Evolutionary conservation across 2,888 invertebrate genomes (phyloP), one percentile per base, ranked within the genome.

Genomic region (Lypha dubia): DNA sequence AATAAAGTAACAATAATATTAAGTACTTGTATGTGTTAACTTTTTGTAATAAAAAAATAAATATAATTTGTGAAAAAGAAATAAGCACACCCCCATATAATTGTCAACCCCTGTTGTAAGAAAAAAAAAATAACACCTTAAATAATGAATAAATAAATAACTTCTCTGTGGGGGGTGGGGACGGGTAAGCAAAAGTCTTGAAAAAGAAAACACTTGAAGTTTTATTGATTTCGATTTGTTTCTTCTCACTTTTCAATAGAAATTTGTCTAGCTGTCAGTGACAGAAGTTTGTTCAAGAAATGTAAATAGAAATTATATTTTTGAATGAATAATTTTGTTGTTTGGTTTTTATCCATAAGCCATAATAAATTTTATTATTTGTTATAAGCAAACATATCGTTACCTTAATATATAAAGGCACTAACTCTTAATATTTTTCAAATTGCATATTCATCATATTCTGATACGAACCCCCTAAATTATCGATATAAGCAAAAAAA

Each of bases 71-170:
- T 24, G 28, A 65, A 32, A n/a, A 15, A 58, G 46, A 58, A 67
- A 67, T 46, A 67, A 65, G 38, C 76, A 67, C 58, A 62, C 70
- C 41, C 77, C n/a, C n/a, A n/a, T n/a, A 51, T 62, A 70, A 62
- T 79, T 62, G 62, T 79, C 77, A 70, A 70, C 77, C 79, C 71
- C 63, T 22, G 63, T 79, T 56, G 24, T 20, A n/a, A 41, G 28
- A 60, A 58, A 4, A 60, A 67, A 7, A 41, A 24, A 77, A 51
- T 56, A 71, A 67, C 58, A 79, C 73, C 79, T 79, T 73, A 68
- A 77, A 67, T 56, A 62, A 49, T 44, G 58, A 63, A 63, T 62
- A 60, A 79, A 71, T 56, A 73, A 79, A 73, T 49, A 60, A 60
- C 38, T 73, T 32, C 75, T 76, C 81, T 53, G 58, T 28, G 38